Conservation (phyloP, 2,113 vertebrate genomes). For the Hylia prasina region DNA sequence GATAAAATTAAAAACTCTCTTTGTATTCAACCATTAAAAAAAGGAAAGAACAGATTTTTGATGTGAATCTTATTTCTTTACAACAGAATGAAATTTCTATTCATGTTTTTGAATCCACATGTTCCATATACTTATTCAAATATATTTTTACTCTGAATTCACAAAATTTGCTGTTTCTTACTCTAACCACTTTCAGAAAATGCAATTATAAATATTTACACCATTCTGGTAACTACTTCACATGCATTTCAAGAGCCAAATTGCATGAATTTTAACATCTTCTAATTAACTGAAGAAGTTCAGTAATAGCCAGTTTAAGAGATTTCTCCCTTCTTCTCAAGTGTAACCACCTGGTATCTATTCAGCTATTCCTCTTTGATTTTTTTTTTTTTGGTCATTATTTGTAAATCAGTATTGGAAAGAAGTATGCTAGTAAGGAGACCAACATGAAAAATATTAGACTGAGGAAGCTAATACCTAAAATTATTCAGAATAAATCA, state of each 20-base stretch:
- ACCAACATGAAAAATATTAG: not conserved
- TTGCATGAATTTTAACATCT: not conserved
- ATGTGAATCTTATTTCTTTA: not conserved
- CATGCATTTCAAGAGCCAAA: not conserved
- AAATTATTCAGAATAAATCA: not conserved
- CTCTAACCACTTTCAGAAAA: not conserved
- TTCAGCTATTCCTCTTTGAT: not conserved
- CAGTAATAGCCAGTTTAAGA: not conserved
- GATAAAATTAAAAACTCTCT: not conserved
- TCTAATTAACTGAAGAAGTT: not conserved
- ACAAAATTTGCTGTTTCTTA: not conserved
- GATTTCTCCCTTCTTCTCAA: not conserved
- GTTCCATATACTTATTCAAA: not conserved
- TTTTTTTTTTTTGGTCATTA: not conserved
- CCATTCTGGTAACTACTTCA: not conserved
- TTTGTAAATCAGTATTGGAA: not conserved
- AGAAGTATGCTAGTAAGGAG: not conserved
- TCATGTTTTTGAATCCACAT: not conserved
- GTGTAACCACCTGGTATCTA: not conserved
- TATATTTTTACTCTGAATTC: not conserved
- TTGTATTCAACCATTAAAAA: not conserved
- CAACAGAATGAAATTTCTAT: not conserved
- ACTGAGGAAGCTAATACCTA: not conserved
- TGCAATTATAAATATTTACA: not conserved
- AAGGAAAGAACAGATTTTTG: not conserved